Percentiles rank a stretch among this genome's conserved stretches.
These are phyloP conservation scores for Caenorhabditis wallacei DNA, from an alignment of 2,888 invertebrate genomes.

Conservation along the genomic window DNA sequence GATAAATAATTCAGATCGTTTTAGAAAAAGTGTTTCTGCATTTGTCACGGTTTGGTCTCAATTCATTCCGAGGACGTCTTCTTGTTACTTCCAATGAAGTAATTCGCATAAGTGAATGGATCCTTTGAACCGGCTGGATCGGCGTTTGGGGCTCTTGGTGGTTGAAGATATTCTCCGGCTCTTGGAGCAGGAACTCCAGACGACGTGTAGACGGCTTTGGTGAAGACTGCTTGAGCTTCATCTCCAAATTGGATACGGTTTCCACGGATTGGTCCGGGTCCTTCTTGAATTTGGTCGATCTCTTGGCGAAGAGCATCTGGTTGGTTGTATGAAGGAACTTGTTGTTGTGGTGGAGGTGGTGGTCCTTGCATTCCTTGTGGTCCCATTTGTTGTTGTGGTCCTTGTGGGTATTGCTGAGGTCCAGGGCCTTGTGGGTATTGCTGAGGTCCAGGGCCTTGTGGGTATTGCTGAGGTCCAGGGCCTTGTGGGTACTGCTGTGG, in stretches of 20 bases:
- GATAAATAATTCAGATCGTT: conserved; percentile 49
- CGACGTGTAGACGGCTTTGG: conserved; percentile 55
- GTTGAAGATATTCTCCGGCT: conserved; percentile 59
- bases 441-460: conserved; percentile 17
- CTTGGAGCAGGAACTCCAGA: conserved; percentile 56
- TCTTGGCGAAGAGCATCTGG: conserved; percentile 47
- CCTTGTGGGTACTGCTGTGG: conserved; percentile 28
- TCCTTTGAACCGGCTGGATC: conserved; percentile 41
- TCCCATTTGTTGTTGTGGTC: not conserved
- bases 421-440: conserved; percentile 18
- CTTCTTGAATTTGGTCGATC: conserved; percentile 51
- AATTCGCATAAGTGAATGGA: conserved; percentile 64
- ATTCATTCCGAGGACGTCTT: conserved; percentile 38
- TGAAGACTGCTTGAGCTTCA: conserved; percentile 57
- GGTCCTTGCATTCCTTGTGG: not conserved
- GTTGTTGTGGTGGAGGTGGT: conserved; percentile 24
- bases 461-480: not conserved
- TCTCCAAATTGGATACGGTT: conserved; percentile 56
- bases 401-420: conserved; percentile 36
- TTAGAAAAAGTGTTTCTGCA: conserved; percentile 10
- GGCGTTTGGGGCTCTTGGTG: conserved; percentile 46
- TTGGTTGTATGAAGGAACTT: conserved; percentile 27
- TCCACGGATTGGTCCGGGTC: conserved; percentile 32
- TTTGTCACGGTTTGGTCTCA: conserved; percentile 21
- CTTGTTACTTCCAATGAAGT: conserved; percentile 68